Evolutionary conservation across 1,140 invertebrate species (phyloP).

Genomic region (Trichonephila clavata): DNA sequence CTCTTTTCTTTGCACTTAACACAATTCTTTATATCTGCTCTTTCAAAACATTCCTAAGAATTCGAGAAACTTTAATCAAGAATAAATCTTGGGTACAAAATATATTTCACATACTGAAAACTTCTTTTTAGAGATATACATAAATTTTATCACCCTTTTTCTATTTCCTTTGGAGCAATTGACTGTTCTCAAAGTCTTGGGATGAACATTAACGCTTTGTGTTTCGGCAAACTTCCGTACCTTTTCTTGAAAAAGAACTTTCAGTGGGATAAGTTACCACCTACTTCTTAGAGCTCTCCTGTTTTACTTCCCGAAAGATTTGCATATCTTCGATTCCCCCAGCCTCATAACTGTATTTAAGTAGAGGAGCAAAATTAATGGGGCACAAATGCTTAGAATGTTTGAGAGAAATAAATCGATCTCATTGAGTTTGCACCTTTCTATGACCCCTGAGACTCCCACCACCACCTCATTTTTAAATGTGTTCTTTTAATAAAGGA

Average conservation of each 20-base stretch:
- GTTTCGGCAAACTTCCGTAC: neutral
- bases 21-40: too few relatives aligned
- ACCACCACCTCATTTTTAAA: neutral
- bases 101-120: neutral
- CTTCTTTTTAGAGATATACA: neutral
- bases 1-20: too few relatives aligned
- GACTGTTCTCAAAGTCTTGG: neutral
- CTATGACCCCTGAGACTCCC: too few relatives aligned
- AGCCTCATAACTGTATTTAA: conserved; percentile 61
- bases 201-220: conserved; percentile 42
- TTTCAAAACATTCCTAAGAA: neutral
- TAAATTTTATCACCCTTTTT: neutral
- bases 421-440: neutral
- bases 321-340: conserved; percentile 37
- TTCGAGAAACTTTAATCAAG: neutral
- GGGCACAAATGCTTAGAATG: neutral
- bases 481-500: conserved; percentile 33
- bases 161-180: neutral
- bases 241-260: conserved; percentile 22
- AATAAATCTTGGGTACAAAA: neutral
- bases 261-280: neutral
- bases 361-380: conserved; percentile 40
- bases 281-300: neutral
- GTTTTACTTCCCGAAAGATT: conserved; percentile 12
- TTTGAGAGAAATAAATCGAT: conserved; percentile 58